Percentiles rank a stretch among this genome's conserved stretches.
Conservation (phyloP, 1,140 invertebrate genomes). For the Aphis gossypii region DNA sequence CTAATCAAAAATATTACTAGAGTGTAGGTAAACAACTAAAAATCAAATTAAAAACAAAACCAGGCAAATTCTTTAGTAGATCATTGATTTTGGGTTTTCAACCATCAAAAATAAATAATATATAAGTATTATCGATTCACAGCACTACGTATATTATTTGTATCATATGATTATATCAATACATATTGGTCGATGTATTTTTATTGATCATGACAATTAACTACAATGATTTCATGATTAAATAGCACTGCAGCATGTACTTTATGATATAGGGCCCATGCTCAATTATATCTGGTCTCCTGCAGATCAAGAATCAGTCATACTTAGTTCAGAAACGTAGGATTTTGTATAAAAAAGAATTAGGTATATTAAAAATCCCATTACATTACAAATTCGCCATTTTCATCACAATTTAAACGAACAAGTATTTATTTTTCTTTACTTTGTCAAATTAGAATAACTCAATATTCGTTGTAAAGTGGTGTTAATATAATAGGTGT, state of each 20-base stretch:
- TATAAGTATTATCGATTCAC: no score
- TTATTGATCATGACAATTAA: no score
- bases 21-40: no score
- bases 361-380: background rate
- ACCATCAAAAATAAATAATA: background rate
- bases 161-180: background rate
- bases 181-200: no score
- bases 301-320: background rate
- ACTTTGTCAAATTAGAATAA: background rate
- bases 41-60: background rate
- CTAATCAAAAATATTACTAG: no score
- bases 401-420: background rate
- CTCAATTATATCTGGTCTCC: no score
- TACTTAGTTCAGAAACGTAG: background rate
- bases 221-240: no score
- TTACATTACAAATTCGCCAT: background rate
- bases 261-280: no score
- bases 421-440: background rate
- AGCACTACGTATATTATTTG: no score
- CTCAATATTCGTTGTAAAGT: no score
- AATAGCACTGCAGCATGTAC: no score
- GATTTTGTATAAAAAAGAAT: background rate
- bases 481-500: background rate
- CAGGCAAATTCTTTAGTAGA: background rate
- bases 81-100: background rate